Evolutionary conservation across 1,140 invertebrate genomes (phyloP).

Genomic region (Laodelphax striatellus): DNA sequence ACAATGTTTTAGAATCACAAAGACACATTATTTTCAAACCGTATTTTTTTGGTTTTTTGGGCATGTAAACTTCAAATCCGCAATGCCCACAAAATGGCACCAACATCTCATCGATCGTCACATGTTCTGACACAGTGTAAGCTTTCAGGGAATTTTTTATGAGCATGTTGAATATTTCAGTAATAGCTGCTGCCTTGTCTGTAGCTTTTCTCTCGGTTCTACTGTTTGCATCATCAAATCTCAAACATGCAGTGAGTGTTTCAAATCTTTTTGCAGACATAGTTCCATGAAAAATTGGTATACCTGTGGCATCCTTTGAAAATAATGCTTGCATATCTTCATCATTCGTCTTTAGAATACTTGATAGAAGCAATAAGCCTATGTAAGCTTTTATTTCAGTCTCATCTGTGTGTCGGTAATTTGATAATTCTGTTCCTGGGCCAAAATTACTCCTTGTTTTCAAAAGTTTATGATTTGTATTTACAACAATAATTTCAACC

Average conservation of each 20-base stretch:
- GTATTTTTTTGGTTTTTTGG: conserved; percentile 35
- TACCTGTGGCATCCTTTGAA: conserved; percentile 8
- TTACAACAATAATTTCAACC: conserved; percentile 9
- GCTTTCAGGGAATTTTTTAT: conserved; percentile 27
- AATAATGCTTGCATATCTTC: conserved; percentile 1
- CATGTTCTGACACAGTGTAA: conserved; percentile 23
- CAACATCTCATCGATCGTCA: conserved; percentile 33
- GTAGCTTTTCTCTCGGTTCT: conserved; percentile 17
- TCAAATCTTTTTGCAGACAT: conserved; percentile 25
- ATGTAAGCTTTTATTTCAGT: conserved; percentile 11
- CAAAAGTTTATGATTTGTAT: conserved; percentile 10
- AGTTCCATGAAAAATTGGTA: conserved; percentile 15
- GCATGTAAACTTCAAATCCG: conserved; percentile 33
- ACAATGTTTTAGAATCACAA: conserved; percentile 24
- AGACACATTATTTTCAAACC: conserved; percentile 21
- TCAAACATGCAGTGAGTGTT: conserved; percentile 26
- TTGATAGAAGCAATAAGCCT: conserved; percentile 8
- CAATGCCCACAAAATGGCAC: conserved; percentile 29
- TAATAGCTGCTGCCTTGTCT: conserved; percentile 22
- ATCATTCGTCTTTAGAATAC: conserved; percentile 4
- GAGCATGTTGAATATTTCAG: conserved; percentile 27
- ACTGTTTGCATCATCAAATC: conserved; percentile 28
- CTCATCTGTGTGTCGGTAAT: conserved; percentile 5
- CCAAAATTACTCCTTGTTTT: background rate
- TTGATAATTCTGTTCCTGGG: background rate